Conservation (phyloP, 2,797 vertebrate species). For the Cetoscarus ocellatus region DNA sequence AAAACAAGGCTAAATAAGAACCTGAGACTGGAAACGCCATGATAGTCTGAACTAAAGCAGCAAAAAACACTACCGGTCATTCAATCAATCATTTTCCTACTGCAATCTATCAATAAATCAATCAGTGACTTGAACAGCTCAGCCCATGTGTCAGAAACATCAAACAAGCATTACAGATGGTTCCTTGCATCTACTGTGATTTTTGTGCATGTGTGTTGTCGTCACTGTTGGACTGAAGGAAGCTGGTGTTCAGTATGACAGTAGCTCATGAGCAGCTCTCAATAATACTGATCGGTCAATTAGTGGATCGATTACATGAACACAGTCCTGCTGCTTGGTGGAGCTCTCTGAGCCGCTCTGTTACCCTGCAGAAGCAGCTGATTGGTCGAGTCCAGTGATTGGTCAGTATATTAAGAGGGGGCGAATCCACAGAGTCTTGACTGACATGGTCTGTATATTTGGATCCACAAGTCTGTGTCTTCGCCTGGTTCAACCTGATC, state of each 20-base stretch:
- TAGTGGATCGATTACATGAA: background rate
- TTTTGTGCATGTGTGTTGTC: background rate
- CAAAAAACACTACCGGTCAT: too few species aligned
- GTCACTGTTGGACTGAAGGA: background rate
- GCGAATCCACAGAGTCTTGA: background rate
- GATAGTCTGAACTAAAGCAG: too few species aligned
- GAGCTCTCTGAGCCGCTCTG: too few species aligned
- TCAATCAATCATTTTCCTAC: too few species aligned
- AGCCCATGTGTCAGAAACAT: too few species aligned
- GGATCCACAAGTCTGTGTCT: background rate
- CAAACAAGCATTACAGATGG: too few species aligned
- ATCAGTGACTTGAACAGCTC: too few species aligned
- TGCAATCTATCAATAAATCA: too few species aligned
- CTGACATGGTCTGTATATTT: background rate
- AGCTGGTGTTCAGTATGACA: conserved; percentile 35
- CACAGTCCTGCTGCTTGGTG: conserved; percentile 14
- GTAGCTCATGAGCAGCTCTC: conserved; percentile 2
- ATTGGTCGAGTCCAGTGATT: conserved; percentile 13
- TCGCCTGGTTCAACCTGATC: background rate
- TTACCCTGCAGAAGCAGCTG: conserved; percentile 11
- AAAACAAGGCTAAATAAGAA: too few species aligned
- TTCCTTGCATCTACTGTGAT: too few species aligned
- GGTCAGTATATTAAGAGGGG: conserved; percentile 6
- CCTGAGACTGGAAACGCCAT: too few species aligned
- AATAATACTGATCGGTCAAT: background rate